Base-by-base conservation (phyloP, 2,113 vertebrate species). In the Callionymus lyra region DNA sequence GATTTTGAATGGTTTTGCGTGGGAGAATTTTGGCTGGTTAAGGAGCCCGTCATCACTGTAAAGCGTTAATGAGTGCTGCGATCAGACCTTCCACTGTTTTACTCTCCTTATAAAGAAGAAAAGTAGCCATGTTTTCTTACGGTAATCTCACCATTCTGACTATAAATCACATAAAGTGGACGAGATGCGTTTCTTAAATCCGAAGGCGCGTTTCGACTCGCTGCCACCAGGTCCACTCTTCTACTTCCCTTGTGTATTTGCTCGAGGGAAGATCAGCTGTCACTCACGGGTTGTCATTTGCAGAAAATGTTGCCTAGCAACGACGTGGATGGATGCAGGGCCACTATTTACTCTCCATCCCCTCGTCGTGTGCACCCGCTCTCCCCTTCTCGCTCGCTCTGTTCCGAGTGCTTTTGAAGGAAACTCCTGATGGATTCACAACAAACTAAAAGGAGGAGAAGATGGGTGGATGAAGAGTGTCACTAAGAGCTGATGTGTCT, bases 281-380 rank as follows among this genome's bases (percentile, higher is more conserved):
- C 83, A 80, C 54, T 81, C 74, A 79, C 15, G 42, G 48, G 21
- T 56, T 68, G 70, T 66, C 64, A 61, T 58, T 47, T 44, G 57
- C 52, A 63, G 62, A 59, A 63, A 59, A 78, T 62, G 74, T 80
- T 76, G 65, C 77, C 73, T 70, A 66, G 80, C 73, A 80, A 82
- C 77, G 64, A 59, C 56, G 33, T 41, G 10, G 54, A 71, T 39
- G 56, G 66, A 68, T 58, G 66, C 39, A 3, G 51, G n/a, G 55
- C 48, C 44, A 18, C 56, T 61, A 63, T 81, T 74, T 68, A 59
- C 66, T 62, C 58, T 59, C 43, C 57, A 46, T 59, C 57, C 61
- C 53, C 53, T 60, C 61, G 56, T 61, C 69, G 67, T 53, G 12
- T 58, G 53, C 58, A 41, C 59, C 60, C 53, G 35, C 47, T 47